Evolutionary conservation across 2,888 invertebrate genomes (phyloP).

Genomic region (Brachypalpus laphriformis): DNA sequence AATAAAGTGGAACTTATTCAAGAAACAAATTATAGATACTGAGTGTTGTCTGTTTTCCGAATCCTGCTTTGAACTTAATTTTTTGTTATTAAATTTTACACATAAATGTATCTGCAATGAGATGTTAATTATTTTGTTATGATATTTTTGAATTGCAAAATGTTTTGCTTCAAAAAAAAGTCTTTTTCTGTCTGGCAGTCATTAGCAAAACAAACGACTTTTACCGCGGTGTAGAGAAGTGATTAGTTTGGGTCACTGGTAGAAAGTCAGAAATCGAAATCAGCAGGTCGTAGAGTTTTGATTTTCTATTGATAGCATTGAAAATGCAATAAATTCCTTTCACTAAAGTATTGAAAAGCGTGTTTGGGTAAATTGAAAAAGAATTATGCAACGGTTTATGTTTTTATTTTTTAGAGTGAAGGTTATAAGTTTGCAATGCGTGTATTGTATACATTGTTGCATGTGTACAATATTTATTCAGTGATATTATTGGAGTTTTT

Average conservation of each 20-base stretch:
- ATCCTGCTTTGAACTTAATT: not conserved
- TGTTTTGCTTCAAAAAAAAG: not conserved
- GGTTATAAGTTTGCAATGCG: not conserved
- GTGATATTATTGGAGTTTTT: not conserved
- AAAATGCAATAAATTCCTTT: conserved; percentile 30
- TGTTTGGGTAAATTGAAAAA: not conserved
- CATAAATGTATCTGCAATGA: not conserved
- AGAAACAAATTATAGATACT: not conserved
- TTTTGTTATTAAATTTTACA: not conserved
- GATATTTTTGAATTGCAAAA: not conserved
- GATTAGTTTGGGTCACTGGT: not conserved
- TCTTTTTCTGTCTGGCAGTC: not conserved
- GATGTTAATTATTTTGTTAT: not conserved
- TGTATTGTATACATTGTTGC: not conserved
- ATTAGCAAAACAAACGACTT: not conserved
- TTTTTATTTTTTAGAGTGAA: conserved; percentile 7
- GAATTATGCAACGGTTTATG: conserved; percentile 1
- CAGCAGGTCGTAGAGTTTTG: conserved; percentile 2
- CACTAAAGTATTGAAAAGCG: not conserved
- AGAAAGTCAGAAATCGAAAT: conserved; percentile 9
- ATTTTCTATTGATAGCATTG: conserved; percentile 27
- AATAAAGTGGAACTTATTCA: not conserved
- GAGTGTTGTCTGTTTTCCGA: not conserved
- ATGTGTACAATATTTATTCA: not conserved
- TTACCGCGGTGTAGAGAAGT: not conserved